These are phyloP conservation scores for Microctenopoma lineatum DNA, from an alignment of 2,797 vertebrate species.

Conservation along the genomic window DNA sequence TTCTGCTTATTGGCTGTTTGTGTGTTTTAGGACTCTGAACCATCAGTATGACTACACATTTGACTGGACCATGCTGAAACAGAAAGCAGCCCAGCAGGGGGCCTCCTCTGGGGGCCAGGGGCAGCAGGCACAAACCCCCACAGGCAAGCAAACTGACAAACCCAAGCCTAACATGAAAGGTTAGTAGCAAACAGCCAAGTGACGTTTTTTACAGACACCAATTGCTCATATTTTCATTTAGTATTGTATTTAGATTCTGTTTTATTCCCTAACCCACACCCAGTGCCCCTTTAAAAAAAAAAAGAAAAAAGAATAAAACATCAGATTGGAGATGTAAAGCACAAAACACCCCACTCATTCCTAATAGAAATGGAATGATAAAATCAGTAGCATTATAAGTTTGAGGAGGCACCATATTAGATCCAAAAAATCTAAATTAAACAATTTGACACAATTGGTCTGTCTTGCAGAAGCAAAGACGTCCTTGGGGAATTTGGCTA, in stretches of 20 bases:
- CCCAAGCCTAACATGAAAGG: constrained; percentile 99
- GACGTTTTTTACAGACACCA: constrained; percentile 92
- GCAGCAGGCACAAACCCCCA: constrained; percentile 99
- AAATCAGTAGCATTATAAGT: constrained; percentile 83
- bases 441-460: constrained; percentile 85
- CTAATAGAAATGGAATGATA: constrained; percentile 46
- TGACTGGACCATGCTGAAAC: constrained; percentile 99
- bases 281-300: constrained; percentile 44
- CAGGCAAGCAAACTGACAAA: constrained; percentile 99
- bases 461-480: constrained; percentile 91
- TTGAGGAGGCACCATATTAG: constrained; percentile 88
- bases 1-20: constrained; percentile 7
- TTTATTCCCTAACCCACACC: constrained; percentile 55
- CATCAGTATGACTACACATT: constrained; percentile 99
- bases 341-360: constrained; percentile 12
- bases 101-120: constrained; percentile 99
- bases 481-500: constrained; percentile 99
- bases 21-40: constrained; percentile 92
- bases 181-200: constrained; percentile 99
- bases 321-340: constrained; percentile 76
- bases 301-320: constrained; percentile 57
- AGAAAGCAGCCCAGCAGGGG: constrained; percentile 99
- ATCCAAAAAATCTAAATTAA: constrained; percentile 64
- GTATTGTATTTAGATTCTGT: constrained; percentile 58
- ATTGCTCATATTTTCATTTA: constrained; percentile 77